Evolutionary conservation across 2,113 vertebrate genomes (phyloP), one percentile per base, ranked within the genome.

Genomic region (Craseonycteris thonglongyai): DNA sequence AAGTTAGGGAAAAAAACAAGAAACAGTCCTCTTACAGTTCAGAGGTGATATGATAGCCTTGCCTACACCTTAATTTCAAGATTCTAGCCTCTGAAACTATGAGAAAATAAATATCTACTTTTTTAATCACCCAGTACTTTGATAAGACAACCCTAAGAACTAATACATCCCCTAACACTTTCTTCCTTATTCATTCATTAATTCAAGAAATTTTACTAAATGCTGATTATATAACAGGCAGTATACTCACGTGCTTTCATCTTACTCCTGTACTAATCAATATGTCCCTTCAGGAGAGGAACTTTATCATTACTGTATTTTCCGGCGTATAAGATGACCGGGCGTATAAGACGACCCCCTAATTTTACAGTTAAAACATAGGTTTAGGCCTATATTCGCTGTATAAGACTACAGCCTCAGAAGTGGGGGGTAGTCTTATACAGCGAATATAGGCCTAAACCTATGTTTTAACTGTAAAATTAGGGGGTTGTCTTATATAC

Each of bases 241-340:
- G 5, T 19, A 22, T 21, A n/a, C 7, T 76, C 40, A 33, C 66
- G 49, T 74, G 21, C 14, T 81, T 71, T 19, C 12, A 2, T 82
- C 38, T 63, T 42, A 16, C 6, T 66, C 69, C 13, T 80, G 56
- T 85, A 7, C 54, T 61, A 71, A 92, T 90, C 85, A 88, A 40
- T 72, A 80, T 2, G 42, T 10, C 2, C 11, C 56, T 78, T 90
- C 38, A 85, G 61, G 38, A 88, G n/a, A 82, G 30, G 26, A 90
- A 49, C n/a, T 81, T 93, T 5, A 56, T 66, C 71, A 80, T 75
- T 58, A n/a, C n/a, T n/a, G n/a, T n/a, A n/a, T n/a, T n/a, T n/a
- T n/a, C n/a, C n/a, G n/a, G n/a, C n/a, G n/a, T n/a, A n/a, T n/a
- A n/a, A n/a, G n/a, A n/a, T n/a, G n/a, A n/a, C n/a, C n/a, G n/a